Evolutionary conservation across 2,113 vertebrate species (phyloP), one percentile per base, ranked within the genome.

Genomic region (Catharus bicknelli): DNA sequence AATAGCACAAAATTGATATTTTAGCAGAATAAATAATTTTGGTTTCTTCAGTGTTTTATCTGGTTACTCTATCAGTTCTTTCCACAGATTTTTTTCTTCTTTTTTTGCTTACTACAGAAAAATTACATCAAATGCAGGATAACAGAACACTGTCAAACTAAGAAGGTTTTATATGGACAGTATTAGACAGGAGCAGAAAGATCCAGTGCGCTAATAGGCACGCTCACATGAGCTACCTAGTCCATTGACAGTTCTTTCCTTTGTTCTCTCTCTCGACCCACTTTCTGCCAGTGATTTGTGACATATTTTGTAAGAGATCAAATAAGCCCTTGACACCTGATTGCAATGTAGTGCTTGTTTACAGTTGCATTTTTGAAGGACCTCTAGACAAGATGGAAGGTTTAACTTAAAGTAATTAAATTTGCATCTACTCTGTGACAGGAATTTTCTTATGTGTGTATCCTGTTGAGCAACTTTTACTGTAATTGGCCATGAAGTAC

Each of bases 221-320:
- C 89, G 84, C 97, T 98, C 98, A 98, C 97, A 97, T 97, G 98
- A 98, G 98, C 97, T 97, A 97, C 96, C 97, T 97, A 98, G 97
- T 97, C 97, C 97, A 95, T 90, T 99, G 99, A 98, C 99, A 99
- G 98, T 97, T 98, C 95, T 92, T 97, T 91, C 97, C 98, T 99
- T 99, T 99, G 98, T 98, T 99, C 98, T 98, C 96, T 91, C 93
- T 95, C 96, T 97, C 93, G 94, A 97, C 98, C 98, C 98, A 97
- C 98, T 98, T 98, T 98, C 98, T 98, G 98, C 98, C 97, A 97
- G 98, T 98, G 98, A 98, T 98, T 98, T 97, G 97, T 99, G 99
- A 99, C 99, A 99, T 98, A 98, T 98, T 98, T 98, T 92, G 91
- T 95, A 96, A 97, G 97, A 98, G 99, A 99, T 99, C 99, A 99